Conservation (phyloP, 2,797 vertebrate species). For the Periparus ater region DNA sequence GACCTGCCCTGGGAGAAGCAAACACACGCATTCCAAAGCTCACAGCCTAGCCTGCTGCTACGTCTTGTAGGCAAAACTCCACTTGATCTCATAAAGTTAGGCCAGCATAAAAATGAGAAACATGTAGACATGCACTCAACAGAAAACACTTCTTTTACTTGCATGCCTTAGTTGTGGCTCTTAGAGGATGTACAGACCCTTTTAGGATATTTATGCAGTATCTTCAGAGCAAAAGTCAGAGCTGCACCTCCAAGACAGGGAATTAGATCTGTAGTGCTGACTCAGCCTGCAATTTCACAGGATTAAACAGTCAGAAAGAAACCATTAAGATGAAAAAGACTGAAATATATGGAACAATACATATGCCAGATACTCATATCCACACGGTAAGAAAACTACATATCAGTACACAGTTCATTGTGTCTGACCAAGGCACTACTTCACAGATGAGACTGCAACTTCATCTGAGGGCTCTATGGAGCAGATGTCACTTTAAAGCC, state of each 20-base stretch:
- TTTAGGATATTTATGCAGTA: not conserved
- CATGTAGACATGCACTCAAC: not conserved
- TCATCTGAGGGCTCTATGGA: not conserved
- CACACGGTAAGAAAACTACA: not conserved
- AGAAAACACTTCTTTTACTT: not conserved
- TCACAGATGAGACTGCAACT: not conserved
- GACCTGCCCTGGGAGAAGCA: not conserved
- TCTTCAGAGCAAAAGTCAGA: not conserved
- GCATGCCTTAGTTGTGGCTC: not conserved
- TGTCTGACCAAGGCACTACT: not conserved
- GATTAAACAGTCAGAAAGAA: slow-evolving; percentile 6
- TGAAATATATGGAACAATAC: not conserved
- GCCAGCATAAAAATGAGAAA: not conserved
- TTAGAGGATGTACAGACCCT: not conserved
- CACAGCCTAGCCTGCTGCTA: not conserved
- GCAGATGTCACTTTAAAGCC: slow-evolving; percentile 9
- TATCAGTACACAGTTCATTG: not conserved
- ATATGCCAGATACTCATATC: not conserved
- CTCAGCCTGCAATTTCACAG: not conserved
- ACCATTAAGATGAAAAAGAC: not conserved
- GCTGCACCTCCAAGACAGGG: not conserved
- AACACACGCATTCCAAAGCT: not conserved
- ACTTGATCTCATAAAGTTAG: not conserved
- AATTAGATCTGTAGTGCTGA: slow-evolving; percentile 14
- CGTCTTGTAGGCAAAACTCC: not conserved